Conservation (phyloP, 2,888 invertebrate species). For the Papilio protenor region DNA sequence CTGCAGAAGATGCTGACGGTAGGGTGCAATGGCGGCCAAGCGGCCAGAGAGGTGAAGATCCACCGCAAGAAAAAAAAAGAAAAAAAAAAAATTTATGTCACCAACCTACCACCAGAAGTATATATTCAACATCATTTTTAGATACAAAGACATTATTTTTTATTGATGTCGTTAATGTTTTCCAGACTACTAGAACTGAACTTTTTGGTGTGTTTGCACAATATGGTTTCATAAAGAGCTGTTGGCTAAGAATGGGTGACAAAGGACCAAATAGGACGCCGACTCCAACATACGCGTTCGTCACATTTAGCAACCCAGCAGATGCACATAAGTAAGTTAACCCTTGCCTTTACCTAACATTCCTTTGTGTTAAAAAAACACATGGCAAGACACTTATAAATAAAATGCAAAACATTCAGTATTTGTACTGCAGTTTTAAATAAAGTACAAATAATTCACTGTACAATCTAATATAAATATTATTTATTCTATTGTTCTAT, state of each 20-base stretch:
- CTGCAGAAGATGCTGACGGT: slow-evolving; percentile 71
- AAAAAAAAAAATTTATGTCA: slow-evolving; percentile 84
- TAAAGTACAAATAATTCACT: neutral
- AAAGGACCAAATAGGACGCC: slow-evolving; percentile 64
- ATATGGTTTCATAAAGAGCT: slow-evolving; percentile 84
- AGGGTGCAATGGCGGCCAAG: slow-evolving; percentile 67
- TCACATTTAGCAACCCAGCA: slow-evolving; percentile 80
- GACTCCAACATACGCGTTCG: slow-evolving; percentile 81
- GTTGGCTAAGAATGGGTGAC: slow-evolving; percentile 80
- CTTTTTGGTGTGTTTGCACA: slow-evolving; percentile 81
- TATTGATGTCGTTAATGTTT: slow-evolving; percentile 44
- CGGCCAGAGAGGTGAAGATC: slow-evolving; percentile 48
- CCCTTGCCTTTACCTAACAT: neutral
- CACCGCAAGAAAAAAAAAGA: no score
- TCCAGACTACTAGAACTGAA: slow-evolving; percentile 82
- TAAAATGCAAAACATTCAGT: neutral
- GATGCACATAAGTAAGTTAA: slow-evolving; percentile 81
- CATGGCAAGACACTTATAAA: neutral
- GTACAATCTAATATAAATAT: neutral
- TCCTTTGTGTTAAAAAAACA: slow-evolving; percentile 8
- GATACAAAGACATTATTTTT: slow-evolving; percentile 6
- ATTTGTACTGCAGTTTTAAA: neutral
- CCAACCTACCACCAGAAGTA: slow-evolving; percentile 84
- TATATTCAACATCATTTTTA: slow-evolving; percentile 43
- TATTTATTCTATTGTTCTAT: neutral